Evolutionary conservation across 2,888 invertebrate species (phyloP).

Genomic region (Erebia ligea): DNA sequence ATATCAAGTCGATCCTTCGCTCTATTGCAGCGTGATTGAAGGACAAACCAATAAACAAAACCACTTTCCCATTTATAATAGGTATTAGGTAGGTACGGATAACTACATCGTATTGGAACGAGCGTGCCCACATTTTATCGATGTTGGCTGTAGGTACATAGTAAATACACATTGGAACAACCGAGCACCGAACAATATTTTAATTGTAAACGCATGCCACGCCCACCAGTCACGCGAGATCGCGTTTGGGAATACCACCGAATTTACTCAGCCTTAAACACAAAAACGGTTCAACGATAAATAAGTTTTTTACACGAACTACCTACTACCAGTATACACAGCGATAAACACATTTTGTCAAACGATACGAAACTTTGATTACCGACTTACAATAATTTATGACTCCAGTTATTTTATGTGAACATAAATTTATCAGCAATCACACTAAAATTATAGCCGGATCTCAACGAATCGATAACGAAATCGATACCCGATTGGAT

Average conservation of each 20-base stretch:
- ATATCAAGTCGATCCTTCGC: no score
- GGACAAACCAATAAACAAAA: no score
- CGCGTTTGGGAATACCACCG: constrained; percentile 64
- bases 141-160: constrained; percentile 9
- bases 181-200: constrained; percentile 63
- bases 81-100: no score
- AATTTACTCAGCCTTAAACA: constrained; percentile 51
- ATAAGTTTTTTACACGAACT: constrained; percentile 53
- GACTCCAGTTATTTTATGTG: background rate
- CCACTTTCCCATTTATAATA: no score
- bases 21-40: no score
- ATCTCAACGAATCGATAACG: constrained; percentile 48
- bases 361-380: constrained; percentile 12
- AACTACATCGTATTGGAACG: background rate
- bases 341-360: constrained; percentile 22
- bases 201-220: constrained; percentile 76
- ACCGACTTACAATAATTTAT: constrained; percentile 2
- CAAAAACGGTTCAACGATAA: constrained; percentile 49
- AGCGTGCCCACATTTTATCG: constrained; percentile 14
- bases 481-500: constrained; percentile 55
- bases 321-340: constrained; percentile 18
- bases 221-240: constrained; percentile 79
- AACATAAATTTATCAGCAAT: constrained; percentile 4
- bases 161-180: constrained; percentile 29
- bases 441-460: background rate